phyloP scores from a whole-genome alignment of 1,140 invertebrate genomes.

The Amyelois transitella region DNA sequence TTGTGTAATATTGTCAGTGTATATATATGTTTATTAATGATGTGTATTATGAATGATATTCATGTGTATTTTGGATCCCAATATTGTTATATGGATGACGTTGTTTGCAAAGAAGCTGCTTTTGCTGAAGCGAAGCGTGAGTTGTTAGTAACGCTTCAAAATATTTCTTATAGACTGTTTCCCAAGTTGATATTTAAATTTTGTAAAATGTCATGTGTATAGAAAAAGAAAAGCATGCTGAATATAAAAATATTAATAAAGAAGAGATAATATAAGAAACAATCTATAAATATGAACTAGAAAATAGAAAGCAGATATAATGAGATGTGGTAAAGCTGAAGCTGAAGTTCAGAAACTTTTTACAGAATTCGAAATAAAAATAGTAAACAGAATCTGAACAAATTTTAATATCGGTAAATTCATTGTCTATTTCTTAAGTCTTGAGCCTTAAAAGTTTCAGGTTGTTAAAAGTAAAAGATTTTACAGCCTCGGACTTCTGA shows the following conservation, averaged over 20 bases:
- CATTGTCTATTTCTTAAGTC: not conserved
- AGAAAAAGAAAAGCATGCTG: conserved; percentile 31
- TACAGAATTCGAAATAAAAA: conserved; percentile 16
- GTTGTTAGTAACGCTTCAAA: conserved; percentile 7
- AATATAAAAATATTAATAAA: conserved; percentile 20
- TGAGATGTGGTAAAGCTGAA: conserved; percentile 55
- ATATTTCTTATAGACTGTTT: conserved; percentile 50
- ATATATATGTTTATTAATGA: not conserved
- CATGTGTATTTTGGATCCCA: conserved; percentile 9
- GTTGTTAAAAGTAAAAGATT: no score
- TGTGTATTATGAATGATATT: conserved; percentile 20
- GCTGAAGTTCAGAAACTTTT: conserved; percentile 35
- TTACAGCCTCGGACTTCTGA: no score
- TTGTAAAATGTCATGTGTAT: not conserved
- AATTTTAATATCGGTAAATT: not conserved
- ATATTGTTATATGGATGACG: conserved; percentile 9
- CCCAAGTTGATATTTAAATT: conserved; percentile 7
- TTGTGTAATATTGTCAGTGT: conserved; percentile 23
- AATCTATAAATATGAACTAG: conserved; percentile 46
- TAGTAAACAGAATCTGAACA: conserved; percentile 20
- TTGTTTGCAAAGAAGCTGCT: conserved; percentile 44
- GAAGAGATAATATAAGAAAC: conserved; percentile 36
- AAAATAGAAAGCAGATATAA: conserved; percentile 11
- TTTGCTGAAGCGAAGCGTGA: conserved; percentile 52
- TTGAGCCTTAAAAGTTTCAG: no score